Percentiles rank a stretch among this genome's conserved stretches.
Evolutionary conservation across 1,140 invertebrate genomes (phyloP).

Genomic region (Drosophila rufa): DNA sequence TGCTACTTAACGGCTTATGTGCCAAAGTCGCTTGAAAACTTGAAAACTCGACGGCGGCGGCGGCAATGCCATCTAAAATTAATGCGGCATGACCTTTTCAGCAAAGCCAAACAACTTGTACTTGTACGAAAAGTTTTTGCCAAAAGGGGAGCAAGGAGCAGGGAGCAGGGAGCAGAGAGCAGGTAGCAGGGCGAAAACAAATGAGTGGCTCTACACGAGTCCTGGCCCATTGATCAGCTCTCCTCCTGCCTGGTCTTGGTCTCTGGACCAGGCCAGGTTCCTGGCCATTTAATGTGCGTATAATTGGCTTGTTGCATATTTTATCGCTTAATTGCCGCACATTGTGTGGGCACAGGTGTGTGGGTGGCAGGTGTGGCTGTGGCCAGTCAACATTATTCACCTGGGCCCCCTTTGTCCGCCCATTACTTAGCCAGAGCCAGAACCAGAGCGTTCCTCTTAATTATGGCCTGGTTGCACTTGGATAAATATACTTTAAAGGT

Average conservation of each 20-base stretch:
- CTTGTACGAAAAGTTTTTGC: slow-evolving; percentile 59
- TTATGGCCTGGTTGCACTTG: slow-evolving; percentile 16
- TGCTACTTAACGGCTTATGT: slow-evolving; percentile 65
- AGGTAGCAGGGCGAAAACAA: slow-evolving; percentile 15
- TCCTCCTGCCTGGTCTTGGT: neutral
- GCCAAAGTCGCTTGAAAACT: slow-evolving; percentile 55
- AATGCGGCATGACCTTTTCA: slow-evolving; percentile 65
- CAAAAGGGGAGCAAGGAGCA: slow-evolving; percentile 9
- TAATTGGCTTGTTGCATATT: slow-evolving; percentile 79
- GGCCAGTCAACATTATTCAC: slow-evolving; percentile 25
- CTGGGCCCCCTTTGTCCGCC: slow-evolving; percentile 6
- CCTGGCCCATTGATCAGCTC: slow-evolving; percentile 38
- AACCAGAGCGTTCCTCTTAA: slow-evolving; percentile 5
- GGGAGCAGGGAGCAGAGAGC: neutral
- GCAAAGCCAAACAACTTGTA: slow-evolving; percentile 64
- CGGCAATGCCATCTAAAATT: slow-evolving; percentile 73
- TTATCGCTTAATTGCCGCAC: slow-evolving; percentile 70
- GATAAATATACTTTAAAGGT: neutral
- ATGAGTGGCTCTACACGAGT: slow-evolving; percentile 12
- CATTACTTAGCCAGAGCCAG: neutral
- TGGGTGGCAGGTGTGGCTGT: slow-evolving; percentile 13
- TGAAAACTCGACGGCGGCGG: slow-evolving; percentile 40
- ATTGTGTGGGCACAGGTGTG: slow-evolving; percentile 11
- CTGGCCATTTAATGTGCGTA: slow-evolving; percentile 72
- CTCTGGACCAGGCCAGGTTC: slow-evolving; percentile 4